Evolutionary conservation across 2,797 vertebrate genomes (phyloP).

Genomic region (Sebastiscus tertius): DNA sequence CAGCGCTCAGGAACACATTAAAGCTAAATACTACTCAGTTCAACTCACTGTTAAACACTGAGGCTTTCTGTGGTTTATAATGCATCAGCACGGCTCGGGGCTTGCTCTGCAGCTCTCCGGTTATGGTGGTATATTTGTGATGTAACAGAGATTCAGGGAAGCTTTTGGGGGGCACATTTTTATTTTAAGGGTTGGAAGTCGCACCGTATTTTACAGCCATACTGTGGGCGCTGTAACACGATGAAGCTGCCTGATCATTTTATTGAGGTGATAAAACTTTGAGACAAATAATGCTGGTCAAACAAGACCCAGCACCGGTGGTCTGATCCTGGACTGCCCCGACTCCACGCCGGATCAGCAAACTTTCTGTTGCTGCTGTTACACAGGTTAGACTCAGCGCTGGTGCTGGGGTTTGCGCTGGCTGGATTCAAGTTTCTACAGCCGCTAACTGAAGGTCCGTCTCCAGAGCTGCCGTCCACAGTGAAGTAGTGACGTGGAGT

Average conservation of each 20-base stretch:
- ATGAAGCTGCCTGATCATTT: neutral
- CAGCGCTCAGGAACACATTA: slow-evolving; percentile 21
- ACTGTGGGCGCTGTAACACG: neutral
- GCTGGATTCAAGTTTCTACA: neutral
- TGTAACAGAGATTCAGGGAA: neutral
- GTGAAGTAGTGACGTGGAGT: neutral
- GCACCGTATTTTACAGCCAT: neutral
- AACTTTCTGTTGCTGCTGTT: too few relatives aligned
- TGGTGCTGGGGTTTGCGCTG: neutral
- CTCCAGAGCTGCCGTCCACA: neutral
- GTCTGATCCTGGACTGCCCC: neutral
- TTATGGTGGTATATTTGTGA: neutral
- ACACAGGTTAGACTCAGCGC: too few relatives aligned
- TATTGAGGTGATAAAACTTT: neutral
- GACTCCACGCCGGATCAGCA: neutral
- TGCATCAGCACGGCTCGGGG: neutral
- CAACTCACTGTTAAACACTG: neutral
- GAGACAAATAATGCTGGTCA: neutral
- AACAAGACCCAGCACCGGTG: neutral
- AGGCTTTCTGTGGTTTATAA: neutral
- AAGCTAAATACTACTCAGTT: slow-evolving; percentile 20
- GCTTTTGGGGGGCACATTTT: neutral
- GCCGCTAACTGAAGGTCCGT: neutral
- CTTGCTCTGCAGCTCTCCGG: neutral
- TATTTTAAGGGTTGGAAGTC: neutral